Evolutionary conservation across 2,113 vertebrate genomes (phyloP).

Genomic region (Pluvianellus socialis): DNA sequence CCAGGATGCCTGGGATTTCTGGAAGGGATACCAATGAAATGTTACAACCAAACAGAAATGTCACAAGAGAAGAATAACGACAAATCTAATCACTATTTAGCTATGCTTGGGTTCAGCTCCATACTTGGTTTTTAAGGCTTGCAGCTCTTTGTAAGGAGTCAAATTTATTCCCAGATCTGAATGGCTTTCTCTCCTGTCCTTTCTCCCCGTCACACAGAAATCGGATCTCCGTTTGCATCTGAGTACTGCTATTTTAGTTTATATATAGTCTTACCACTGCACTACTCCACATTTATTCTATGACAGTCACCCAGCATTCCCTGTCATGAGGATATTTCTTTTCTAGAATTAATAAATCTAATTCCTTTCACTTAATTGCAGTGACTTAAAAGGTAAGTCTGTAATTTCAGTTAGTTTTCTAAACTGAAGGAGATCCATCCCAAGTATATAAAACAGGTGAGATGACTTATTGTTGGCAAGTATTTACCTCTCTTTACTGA

Average conservation of each 20-base stretch:
- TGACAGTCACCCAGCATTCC: background rate
- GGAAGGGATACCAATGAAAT: background rate
- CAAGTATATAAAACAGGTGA: background rate
- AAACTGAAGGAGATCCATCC: background rate
- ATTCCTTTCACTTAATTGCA: background rate
- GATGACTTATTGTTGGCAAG: background rate
- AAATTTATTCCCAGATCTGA: background rate
- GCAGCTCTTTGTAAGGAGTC: background rate
- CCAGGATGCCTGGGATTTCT: background rate
- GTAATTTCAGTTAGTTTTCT: background rate
- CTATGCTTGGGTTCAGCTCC: background rate
- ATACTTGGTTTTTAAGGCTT: background rate
- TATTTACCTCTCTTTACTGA: background rate
- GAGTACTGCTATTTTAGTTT: background rate
- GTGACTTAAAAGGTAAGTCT: background rate
- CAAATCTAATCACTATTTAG: background rate
- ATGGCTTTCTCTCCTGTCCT: background rate
- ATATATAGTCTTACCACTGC: background rate
- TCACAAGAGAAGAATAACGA: background rate
- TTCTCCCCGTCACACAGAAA: background rate
- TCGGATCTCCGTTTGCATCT: background rate
- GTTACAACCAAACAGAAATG: background rate
- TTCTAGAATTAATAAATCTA: background rate
- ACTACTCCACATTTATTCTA: background rate
- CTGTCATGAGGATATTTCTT: background rate